Base-by-base conservation (phyloP, 2,113 vertebrate species). In the Acanthochromis polyacanthus region DNA sequence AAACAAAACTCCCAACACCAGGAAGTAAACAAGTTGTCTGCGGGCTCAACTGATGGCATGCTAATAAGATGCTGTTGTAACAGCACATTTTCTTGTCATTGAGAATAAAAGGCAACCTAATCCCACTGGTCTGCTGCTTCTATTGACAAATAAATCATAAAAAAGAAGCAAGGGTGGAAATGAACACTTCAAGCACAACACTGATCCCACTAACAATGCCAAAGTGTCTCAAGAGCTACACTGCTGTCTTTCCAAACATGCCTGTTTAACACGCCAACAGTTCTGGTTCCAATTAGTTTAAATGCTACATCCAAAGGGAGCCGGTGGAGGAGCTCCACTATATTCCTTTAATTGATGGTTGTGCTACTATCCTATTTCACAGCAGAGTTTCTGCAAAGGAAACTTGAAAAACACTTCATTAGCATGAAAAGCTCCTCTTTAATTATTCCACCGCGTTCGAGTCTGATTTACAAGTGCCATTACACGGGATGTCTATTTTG, bases 281-380 rank as follows among this genome's bases (percentile, higher is more conserved):
- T 56, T 89, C 89, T 92, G 92, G 62, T 90, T 91, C 79, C 85
- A 92, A 91, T 92, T 92, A 92, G 73, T 60, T 78, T 87, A 80
- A 90, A 89, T 74, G 77, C 71, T 86, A 53, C 75, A 87, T 85
- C 61, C 80, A 88, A 83, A 84, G 80, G 81, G 51, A 90, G 64
- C 76, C 81, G 36, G 67, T 32, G 1, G 40, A 82, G 79, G 63
- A 80, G 74, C 85, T 68, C 72, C 62, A 23, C 75, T 80, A 82
- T 79, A 83, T 78, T 84, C 81, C 52, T 82, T 83, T 89, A 92
- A 91, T 90, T 91, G 90, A 88, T 56, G 73, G 80, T 80, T 89
- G 74, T n/a, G 53, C 89, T 82, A 84, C 82, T 87, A 88, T 90
- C 83, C 80, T 64, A 77, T 90, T 91, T 91, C 88, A 91, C 65